Base-by-base conservation (phyloP, 2,888 invertebrate genomes). In the Drosophila nigricruria region DNA sequence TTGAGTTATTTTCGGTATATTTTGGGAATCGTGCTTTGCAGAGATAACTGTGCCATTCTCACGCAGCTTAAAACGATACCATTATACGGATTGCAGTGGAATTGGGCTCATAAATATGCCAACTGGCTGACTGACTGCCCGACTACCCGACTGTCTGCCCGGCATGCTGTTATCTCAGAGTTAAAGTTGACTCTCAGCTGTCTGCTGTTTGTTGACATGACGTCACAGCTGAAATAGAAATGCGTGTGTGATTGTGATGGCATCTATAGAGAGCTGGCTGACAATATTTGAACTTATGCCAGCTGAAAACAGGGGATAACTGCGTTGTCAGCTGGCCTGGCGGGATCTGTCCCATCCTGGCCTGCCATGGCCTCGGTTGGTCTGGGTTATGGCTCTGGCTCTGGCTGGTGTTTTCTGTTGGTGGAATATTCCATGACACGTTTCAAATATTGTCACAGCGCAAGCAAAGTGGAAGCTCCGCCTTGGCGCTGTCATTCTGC, bases 401-500 rank as follows among this genome's bases (percentile, higher is more conserved):
- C 57, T 53, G 59, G 45, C 45, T 62, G 54, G n/a, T 70, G 56
- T 25, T 56, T 23, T 54, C 42, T 32, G 36, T n/a, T 70, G 53
- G 25, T 71, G 85, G 85, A 89, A 86, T 86, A 86, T 86, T 86
- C 85, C 85, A 78, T 85, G 85, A 85, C 85, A 86, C 85, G 88
- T 78, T 86, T 82, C 80, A 89, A 87, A 89, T 85, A 84, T 85
- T 88, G 71, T 88, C 73, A 70, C 78, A 73, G 73, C 53, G 71
- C 70, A 89, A 89, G 89, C 87, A 87, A 73, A 50, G 49, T 62
- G 53, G 54, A 64, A 69, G 74, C 71, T 69, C 50, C 60, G 62
- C 30, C 66, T 66, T 38, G 45, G 57, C 23, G 30, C 69, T 71
- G 65, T 88, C 73, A 61, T 61, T 76, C 57, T 65, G 73, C 65